Evolutionary conservation across 2,797 vertebrate species (phyloP).

Genomic region (Onychomys torridus): DNA sequence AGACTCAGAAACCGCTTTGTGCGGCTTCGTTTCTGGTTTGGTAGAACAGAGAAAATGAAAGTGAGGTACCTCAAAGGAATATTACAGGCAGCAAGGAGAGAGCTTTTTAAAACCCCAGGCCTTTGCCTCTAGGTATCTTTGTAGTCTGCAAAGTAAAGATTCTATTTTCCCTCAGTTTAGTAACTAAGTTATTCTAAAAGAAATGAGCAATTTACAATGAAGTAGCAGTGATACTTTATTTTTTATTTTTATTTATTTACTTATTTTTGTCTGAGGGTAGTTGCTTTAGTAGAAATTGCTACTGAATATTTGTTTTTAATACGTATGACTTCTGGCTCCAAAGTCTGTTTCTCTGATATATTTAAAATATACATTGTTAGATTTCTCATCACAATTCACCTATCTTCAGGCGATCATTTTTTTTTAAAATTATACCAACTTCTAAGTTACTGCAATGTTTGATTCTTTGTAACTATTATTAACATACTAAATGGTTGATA

Average conservation of each 20-base stretch:
- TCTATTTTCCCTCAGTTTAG: slow-evolving; percentile 47
- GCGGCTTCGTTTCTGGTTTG: slow-evolving; percentile 54
- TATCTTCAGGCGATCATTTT: slow-evolving; percentile 29
- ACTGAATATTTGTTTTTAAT: slow-evolving; percentile 8
- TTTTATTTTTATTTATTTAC: neutral
- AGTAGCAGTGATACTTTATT: neutral
- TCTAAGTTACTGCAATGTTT: slow-evolving; percentile 35
- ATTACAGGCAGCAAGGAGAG: neutral
- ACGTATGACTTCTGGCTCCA: slow-evolving; percentile 32
- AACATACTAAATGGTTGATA: slow-evolving; percentile 8
- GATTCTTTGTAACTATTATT: slow-evolving; percentile 39
- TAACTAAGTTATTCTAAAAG: slow-evolving; percentile 15
- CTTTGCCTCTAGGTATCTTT: neutral
- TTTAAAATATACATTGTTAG: neutral
- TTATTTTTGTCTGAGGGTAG: slow-evolving; percentile 42
- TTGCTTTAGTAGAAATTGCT: slow-evolving; percentile 52
- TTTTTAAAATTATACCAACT: neutral
- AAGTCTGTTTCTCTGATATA: slow-evolving; percentile 42
- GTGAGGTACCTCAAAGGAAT: neutral
- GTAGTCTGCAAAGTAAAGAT: neutral
- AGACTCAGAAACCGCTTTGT: neutral
- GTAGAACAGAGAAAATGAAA: slow-evolving; percentile 47
- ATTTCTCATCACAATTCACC: neutral
- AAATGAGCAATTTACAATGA: slow-evolving; percentile 8
- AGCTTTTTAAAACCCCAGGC: slow-evolving; percentile 66